phyloP scores from a whole-genome alignment of 2,113 vertebrate genomes.

The Ammospiza caudacuta region DNA sequence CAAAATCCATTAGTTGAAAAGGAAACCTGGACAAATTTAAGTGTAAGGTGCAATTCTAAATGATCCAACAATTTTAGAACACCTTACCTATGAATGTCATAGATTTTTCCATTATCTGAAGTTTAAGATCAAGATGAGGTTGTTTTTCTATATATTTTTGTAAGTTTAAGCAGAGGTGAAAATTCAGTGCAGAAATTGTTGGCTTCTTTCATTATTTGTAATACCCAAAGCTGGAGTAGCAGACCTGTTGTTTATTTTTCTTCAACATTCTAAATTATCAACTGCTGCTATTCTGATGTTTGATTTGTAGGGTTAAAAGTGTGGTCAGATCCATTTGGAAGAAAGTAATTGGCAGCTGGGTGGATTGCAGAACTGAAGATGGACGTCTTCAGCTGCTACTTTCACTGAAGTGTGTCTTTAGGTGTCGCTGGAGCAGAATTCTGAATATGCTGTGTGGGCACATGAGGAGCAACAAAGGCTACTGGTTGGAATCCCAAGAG shows the following conservation, averaged over 20 bases:
- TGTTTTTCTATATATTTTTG: background rate
- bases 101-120: background rate
- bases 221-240: background rate
- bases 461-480: background rate
- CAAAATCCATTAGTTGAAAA: background rate
- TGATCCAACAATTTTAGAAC: background rate
- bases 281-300: conserved; percentile 15
- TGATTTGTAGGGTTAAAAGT: conserved; percentile 81
- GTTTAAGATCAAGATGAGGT: background rate
- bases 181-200: background rate
- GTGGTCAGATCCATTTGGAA: conserved; percentile 83
- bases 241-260: background rate
- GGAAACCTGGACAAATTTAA: background rate
- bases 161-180: background rate
- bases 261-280: background rate
- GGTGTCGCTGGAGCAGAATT: background rate
- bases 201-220: background rate
- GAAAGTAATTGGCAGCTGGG: conserved; percentile 65
- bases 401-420: background rate
- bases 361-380: background rate
- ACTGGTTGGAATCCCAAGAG: background rate
- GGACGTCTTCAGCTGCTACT: conserved; percentile 12
- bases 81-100: background rate
- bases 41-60: background rate
- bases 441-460: background rate